Conservation (phyloP, 1,140 invertebrate genomes). For the Eufriesea mexicana region DNA sequence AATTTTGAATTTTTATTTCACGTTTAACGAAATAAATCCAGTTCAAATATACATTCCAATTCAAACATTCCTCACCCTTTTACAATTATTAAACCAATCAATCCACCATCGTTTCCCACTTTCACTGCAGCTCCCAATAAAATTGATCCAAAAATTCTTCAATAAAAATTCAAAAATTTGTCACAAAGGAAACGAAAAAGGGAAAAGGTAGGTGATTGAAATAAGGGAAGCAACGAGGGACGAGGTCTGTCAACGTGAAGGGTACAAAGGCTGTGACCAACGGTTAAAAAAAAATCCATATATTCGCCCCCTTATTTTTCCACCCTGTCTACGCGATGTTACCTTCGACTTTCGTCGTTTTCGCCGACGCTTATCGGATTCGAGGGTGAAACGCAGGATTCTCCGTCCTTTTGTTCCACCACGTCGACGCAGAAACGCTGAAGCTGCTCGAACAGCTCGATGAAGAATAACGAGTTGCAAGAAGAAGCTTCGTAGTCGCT, state of each 20-base stretch:
- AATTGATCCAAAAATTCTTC: too few species aligned
- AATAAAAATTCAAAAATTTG: not conserved
- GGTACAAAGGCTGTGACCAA: not conserved
- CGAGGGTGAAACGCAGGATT: not conserved
- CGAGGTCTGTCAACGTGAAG: not conserved
- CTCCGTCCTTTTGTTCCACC: not conserved
- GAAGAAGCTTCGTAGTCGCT: not conserved
- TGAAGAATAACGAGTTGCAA: conserved; percentile 16
- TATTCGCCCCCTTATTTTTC: not conserved
- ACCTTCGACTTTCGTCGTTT: not conserved
- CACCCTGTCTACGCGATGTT: too few species aligned
- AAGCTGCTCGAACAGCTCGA: not conserved
- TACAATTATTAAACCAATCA: too few species aligned
- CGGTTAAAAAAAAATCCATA: not conserved
- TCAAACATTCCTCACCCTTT: too few species aligned
- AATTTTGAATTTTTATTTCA: too few species aligned
- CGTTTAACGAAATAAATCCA: too few species aligned
- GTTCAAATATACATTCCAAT: too few species aligned
- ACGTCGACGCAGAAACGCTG: not conserved
- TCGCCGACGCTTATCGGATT: not conserved
- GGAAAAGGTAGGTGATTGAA: too few species aligned
- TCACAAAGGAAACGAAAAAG: not conserved
- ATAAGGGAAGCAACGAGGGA: not conserved
- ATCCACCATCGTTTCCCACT: too few species aligned
- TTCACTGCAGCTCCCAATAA: too few species aligned